Percentiles rank a stretch among this genome's conserved stretches.
phyloP scores from a whole-genome alignment of 2,797 vertebrate genomes.

The Micropoecilia bifurca region DNA sequence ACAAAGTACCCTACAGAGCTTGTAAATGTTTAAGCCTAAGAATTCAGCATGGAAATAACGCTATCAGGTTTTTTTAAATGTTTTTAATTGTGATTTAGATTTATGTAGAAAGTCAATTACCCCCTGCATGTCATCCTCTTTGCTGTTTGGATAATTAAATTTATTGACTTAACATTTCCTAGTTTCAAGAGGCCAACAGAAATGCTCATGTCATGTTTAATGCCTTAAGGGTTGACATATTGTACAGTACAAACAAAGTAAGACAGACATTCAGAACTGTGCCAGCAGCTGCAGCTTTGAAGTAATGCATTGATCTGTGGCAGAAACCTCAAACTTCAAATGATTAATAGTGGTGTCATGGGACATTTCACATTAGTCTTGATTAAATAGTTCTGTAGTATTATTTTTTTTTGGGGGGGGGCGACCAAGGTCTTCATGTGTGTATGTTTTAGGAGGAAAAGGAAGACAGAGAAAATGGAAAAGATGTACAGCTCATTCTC shows the following conservation, averaged over 20 bases:
- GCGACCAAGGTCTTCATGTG: slow-evolving; percentile 20
- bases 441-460: slow-evolving; percentile 4
- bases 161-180: slow-evolving; percentile 11
- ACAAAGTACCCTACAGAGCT: slow-evolving; percentile 14
- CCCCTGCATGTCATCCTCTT: slow-evolving; percentile 1
- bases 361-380: slow-evolving; percentile 75
- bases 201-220: slow-evolving; percentile 37
- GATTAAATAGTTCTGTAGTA: slow-evolving; percentile 72
- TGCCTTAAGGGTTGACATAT: slow-evolving; percentile 37
- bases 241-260: slow-evolving; percentile 36
- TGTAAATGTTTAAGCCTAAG: slow-evolving; percentile 23
- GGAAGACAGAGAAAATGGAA: background rate
- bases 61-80: background rate
- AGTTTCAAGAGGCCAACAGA: slow-evolving; percentile 27
- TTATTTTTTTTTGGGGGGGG: slow-evolving; percentile 20
- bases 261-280: slow-evolving; percentile 38
- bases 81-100: slow-evolving; percentile 12
- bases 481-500: slow-evolving; percentile 15
- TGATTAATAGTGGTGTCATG: slow-evolving; percentile 67
- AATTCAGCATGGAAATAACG: slow-evolving; percentile 12
- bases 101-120: slow-evolving; percentile 17
- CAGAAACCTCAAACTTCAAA: slow-evolving; percentile 54
- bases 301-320: slow-evolving; percentile 67
- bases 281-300: slow-evolving; percentile 57
- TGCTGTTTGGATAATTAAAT: slow-evolving; percentile 17